Evolutionary conservation across 1,140 invertebrate species (phyloP), one percentile per base, ranked within the genome.

Genomic region (Muscidifurax raptorellus): DNA sequence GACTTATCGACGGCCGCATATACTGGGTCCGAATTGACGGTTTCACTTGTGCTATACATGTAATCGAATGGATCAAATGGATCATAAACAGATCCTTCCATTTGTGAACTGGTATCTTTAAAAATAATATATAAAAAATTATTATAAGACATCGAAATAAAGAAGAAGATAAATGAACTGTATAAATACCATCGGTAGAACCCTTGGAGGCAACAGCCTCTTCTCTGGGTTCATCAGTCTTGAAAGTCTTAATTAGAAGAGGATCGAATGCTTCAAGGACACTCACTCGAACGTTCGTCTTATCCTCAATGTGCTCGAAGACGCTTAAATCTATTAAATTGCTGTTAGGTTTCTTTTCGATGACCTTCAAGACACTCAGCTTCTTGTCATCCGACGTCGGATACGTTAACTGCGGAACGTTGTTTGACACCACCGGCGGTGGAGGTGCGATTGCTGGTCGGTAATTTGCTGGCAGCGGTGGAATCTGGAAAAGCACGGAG

Each of bases 41-140:
- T 95, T 88, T 95, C 95, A 76, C 94, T 95, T 91, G 95, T 95
- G 86, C 95, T 95, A 88, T 97, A 97, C 90, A 97, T 94, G 87
- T 97, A 97, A 91, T 98, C 97, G 86, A 97, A 95, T 5, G 97
- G 97, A 92, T 98, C 96, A 90, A 97, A 97, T 83, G 96, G 96
- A 87, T 97, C 96, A 88, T 98, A 97, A 79, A 97, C 95, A 83
- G 96, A 97, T 80, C 94, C 94, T 71, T 94, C 94, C 86, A 94
- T 93, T 84, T 95, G 94, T 80, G 95, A 95, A 40, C 93, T 92
- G 12, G 89, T 89, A 86, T 93, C 91, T 92, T 84, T 0, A 85
- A 59, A n/a, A 80, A 32, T n/a, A 44, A 47, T 64, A 0, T 7
- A 81, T n/a, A 32, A 59, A 74, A 84, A 13, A 83, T 77, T 78